Percentiles rank a stretch among this genome's conserved stretches.
Evolutionary conservation across 2,113 vertebrate species (phyloP).

Genomic region (Strigops habroptila): DNA sequence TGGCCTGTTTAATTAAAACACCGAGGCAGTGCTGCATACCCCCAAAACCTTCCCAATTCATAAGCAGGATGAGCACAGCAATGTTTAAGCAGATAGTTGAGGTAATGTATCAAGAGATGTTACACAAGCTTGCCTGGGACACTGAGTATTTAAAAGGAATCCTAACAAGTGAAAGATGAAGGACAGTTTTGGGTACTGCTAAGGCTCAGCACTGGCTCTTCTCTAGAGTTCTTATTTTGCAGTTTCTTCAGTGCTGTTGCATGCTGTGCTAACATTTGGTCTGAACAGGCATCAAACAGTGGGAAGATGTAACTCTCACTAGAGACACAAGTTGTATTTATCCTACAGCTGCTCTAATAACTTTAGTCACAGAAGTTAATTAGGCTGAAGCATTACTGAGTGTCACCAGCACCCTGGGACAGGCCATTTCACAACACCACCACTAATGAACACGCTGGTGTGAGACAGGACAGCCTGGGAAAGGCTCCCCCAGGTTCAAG

Average conservation of each 20-base stretch:
- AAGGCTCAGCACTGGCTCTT: background rate
- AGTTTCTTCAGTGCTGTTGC: background rate
- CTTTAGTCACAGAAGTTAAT: background rate
- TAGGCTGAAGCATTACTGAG: background rate
- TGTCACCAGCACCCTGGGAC: background rate
- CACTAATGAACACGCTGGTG: background rate
- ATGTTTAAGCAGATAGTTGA: background rate
- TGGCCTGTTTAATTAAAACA: background rate
- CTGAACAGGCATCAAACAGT: background rate
- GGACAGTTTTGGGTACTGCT: background rate
- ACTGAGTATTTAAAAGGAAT: background rate
- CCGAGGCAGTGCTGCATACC: background rate
- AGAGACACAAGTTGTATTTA: background rate
- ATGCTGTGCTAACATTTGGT: background rate
- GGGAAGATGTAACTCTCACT: background rate
- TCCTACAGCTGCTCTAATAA: background rate
- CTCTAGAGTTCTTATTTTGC: background rate
- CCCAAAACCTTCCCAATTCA: background rate
- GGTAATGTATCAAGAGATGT: background rate
- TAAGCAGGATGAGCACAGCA: background rate
- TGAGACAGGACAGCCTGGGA: background rate
- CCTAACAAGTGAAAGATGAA: background rate
- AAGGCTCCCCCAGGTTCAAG: background rate
- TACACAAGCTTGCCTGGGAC: background rate
- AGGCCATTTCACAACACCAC: background rate